Evolutionary conservation across 2,888 invertebrate species (phyloP).

Genomic region (Caenorhabditis auriculariae): DNA sequence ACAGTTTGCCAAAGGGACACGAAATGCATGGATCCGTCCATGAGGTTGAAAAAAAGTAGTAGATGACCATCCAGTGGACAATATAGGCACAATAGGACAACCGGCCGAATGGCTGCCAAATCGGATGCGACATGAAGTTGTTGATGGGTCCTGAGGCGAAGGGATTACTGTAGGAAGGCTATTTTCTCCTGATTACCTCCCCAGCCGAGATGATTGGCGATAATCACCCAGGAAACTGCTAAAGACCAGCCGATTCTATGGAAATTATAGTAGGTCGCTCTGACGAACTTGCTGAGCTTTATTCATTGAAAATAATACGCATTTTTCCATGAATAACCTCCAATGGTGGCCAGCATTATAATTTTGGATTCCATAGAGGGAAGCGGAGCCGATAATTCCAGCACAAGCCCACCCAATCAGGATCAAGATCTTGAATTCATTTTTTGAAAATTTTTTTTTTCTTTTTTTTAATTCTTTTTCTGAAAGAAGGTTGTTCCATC

Average conservation of each 20-base stretch:
- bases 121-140: constrained; percentile 78
- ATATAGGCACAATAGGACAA: constrained; percentile 91
- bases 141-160: constrained; percentile 70
- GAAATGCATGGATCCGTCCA: constrained; percentile 17
- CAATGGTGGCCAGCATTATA: too few relatives aligned
- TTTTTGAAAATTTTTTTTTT: too few relatives aligned
- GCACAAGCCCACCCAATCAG: too few relatives aligned
- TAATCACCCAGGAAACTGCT: constrained; percentile 65
- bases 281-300: constrained; percentile 8
- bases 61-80: constrained; percentile 37
- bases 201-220: constrained; percentile 65
- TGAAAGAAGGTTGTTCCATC: too few relatives aligned
- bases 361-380: too few relatives aligned
- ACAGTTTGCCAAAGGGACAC: constrained; percentile 25
- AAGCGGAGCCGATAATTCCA: too few relatives aligned
- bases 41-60: constrained; percentile 19
- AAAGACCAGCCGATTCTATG: constrained; percentile 64
- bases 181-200: too few relatives aligned
- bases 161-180: too few relatives aligned
- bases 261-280: constrained; percentile 31
- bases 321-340: too few relatives aligned
- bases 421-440: too few relatives aligned
- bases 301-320: too few relatives aligned
- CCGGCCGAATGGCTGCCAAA: constrained; percentile 82
- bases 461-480: too few relatives aligned